Conservation (phyloP, 1,140 invertebrate species). For the Ectropis grisescens region DNA sequence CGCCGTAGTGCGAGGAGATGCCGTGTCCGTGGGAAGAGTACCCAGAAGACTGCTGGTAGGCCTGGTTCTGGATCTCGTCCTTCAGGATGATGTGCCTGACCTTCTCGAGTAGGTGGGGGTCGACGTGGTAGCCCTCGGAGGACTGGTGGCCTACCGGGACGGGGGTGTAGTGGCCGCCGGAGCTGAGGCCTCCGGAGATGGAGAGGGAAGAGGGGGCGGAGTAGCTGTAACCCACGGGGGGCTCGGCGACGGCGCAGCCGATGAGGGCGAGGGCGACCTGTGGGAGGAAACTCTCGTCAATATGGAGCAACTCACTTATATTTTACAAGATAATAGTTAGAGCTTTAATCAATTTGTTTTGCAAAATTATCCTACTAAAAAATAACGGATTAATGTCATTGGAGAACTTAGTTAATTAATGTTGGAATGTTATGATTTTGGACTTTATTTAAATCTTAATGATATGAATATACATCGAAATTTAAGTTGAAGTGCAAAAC, state of each 20-base stretch:
- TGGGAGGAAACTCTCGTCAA: background rate
- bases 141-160: conserved; percentile 81
- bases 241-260: conserved; percentile 60
- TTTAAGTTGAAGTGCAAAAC: no score
- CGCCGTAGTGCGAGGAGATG: conserved; percentile 71
- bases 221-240: conserved; percentile 64
- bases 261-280: conserved; percentile 63
- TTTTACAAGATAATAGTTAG: no score
- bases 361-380: background rate
- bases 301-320: no score
- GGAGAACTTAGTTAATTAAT: background rate
- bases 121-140: conserved; percentile 83
- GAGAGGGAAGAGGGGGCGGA: conserved; percentile 39
- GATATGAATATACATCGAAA: background rate
- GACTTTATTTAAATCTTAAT: background rate
- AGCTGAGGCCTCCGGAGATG: conserved; percentile 56
- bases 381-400: no score
- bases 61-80: conserved; percentile 77
- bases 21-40: conserved; percentile 65
- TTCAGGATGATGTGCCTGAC: conserved; percentile 85
- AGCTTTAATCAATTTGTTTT: no score
- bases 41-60: conserved; percentile 50
- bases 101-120: conserved; percentile 82
- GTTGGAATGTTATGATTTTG: background rate
- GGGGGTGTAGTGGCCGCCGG: conserved; percentile 79